Base-by-base conservation (phyloP, 1,140 invertebrate species). In the Choristoneura fumiferana region DNA sequence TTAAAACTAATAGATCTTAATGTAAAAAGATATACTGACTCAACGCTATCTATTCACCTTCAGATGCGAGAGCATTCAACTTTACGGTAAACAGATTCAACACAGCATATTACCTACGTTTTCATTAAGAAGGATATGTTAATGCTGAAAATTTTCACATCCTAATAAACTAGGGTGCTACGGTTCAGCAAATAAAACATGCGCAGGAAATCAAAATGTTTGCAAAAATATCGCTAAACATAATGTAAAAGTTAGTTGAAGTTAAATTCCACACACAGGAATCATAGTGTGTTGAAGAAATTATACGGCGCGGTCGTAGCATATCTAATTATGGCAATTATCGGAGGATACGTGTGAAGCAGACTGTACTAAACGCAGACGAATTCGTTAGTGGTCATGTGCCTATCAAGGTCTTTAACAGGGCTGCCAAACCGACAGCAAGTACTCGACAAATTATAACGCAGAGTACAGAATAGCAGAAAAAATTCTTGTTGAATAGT, bases 281-380 rank as follows among this genome's bases (percentile, higher is more conserved):
- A 54, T 63, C 54, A 59, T 57, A 68, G 65, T 80, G 75, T 77
- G 64, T 36, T 57, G 35, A 66, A 70, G 36, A 29, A 43, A 72
- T 81, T 60, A 71, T 38, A 37, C 17, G 12, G 35, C 53, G 67
- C 38, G 22, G 43, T 34, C 69, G 69, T 69, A 59, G 67, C 67
- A 71, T 71, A 70, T 75, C 58, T 71, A 70, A 82, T 76, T 75
- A 76, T 65, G 39, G 45, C 67, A 66, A 74, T 82, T 76, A 80
- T 67, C 58, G 56, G 6, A 33, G 4, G 34, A n/a, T 57, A 57
- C 53, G 62, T 63, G 59, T 58, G 57, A 71, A 65, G 43, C 34
- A 34, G 39, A 35, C 38, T 34, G 34, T 33, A 18, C 56, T 57
- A 60, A 57, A 60, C 10, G 13, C 36, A 37, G 17, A 14, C 33